Evolutionary conservation across 1,140 invertebrate genomes (phyloP), one percentile per base, ranked within the genome.

Genomic region (Euura lappo): DNA sequence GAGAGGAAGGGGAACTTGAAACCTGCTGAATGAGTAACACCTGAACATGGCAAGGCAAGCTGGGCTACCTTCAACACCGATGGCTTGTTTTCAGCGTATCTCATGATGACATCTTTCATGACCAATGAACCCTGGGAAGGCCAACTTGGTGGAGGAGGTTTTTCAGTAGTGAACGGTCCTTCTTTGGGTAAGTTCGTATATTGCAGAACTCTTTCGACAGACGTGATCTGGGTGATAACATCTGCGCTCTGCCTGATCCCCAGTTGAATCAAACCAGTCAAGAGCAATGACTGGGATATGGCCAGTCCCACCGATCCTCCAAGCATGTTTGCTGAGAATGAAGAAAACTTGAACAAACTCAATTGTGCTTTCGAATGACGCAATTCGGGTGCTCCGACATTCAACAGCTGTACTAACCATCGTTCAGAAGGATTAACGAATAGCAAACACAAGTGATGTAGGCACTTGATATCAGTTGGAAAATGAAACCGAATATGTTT

Each of bases 241-340:
- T 95, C 93, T 0, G 96, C 94, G 10, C 94, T 95, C 79, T 98
- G 96, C 71, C 96, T 86, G 87, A 91, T 94, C 4, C 94, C 95
- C 91, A 94, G 96, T 84, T 97, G 95, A 74, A 96, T 93, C 90
- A 95, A 93, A n/a, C 94, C 94, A 28, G 94, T 94, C 47, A 97
- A 82, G 4, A 92, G 91, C 73, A 97, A 92, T 28, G 93, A 93
- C 77, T 96, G 95, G 2, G 94, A 94, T 65, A 97, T 91, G 2
- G 94, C 94, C 64, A 98, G 79, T 8, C 96, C 96, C 5, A 97
- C 94, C 74, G 93, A 90, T 8, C 91, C 92, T 28, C 28, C 28
- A 28, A 28, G 28, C 28, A 28, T 28, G 28, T 28, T 28, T 28
- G 28, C 28, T 28, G 28, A 28, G 28, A 28, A 28, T 28, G 28